Percentiles rank a stretch among this genome's conserved stretches.
These are phyloP conservation scores for Cantharis rufa DNA, from an alignment of 2,888 invertebrate genomes.

Conservation along the genomic window DNA sequence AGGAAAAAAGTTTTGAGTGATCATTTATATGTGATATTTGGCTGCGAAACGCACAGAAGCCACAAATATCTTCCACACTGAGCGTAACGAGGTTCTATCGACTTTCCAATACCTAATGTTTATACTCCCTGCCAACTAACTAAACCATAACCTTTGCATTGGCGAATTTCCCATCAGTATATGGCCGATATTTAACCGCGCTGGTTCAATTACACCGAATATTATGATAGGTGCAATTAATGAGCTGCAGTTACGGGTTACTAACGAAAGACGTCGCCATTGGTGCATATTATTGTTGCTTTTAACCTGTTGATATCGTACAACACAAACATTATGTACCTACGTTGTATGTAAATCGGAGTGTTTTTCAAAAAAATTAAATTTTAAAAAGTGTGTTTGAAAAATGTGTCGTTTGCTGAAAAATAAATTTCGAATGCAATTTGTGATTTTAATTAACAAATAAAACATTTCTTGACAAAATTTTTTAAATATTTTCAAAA, in stretches of 20 bases:
- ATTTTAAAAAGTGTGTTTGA: background rate
- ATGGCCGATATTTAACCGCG: background rate
- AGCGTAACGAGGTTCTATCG: conserved; percentile 16
- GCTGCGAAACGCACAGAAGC: background rate
- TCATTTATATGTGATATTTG: background rate
- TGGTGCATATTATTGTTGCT: conserved; percentile 23
- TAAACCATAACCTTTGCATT: background rate
- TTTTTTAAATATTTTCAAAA: background rate
- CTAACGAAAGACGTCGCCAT: conserved; percentile 2
- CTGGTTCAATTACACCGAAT: background rate
- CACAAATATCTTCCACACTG: conserved; percentile 19
- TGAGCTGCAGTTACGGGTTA: background rate
- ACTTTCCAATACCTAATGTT: conserved; percentile 19
- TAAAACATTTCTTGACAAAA: background rate
- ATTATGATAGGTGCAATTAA: background rate
- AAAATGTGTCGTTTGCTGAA: background rate
- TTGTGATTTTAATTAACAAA: background rate
- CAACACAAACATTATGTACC: background rate
- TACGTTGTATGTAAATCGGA: background rate
- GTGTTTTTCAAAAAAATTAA: background rate
- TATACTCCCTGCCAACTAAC: conserved; percentile 8
- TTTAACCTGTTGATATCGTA: conserved; percentile 31
- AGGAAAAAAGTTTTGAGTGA: conserved; percentile 20
- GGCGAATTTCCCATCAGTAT: background rate
- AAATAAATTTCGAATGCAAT: background rate